Evolutionary conservation across 2,888 invertebrate species (phyloP).

Genomic region (Nomada fabriciana): DNA sequence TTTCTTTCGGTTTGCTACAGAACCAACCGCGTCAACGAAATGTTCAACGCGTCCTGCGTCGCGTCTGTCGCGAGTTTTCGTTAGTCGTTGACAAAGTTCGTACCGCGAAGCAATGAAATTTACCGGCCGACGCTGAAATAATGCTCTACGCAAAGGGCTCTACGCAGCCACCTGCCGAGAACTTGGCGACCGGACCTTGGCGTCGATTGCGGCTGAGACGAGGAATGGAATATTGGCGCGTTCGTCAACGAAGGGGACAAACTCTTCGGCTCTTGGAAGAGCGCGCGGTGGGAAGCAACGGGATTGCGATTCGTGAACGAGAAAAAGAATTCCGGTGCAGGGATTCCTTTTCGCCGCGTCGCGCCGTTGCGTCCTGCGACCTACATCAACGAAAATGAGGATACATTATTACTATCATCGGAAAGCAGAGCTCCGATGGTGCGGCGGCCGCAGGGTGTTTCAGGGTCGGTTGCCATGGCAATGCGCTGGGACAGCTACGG

Average conservation of each 20-base stretch:
- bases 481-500: constrained; percentile 74
- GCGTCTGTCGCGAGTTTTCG: constrained; percentile 2
- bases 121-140: constrained; percentile 42
- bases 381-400: constrained; percentile 80
- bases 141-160: not conserved
- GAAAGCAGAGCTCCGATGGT: constrained; percentile 81
- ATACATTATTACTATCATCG: constrained; percentile 83
- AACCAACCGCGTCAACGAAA: not conserved
- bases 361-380: constrained; percentile 75
- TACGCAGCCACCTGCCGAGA: not conserved
- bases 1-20: constrained; percentile 67
- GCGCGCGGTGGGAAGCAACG: not conserved
- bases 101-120: constrained; percentile 52
- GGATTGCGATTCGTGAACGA: constrained; percentile 6
- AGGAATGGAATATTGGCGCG: not conserved
- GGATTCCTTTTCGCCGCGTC: constrained; percentile 5
- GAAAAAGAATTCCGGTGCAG: constrained; percentile 5
- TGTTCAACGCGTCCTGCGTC: not conserved
- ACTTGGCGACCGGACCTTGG: constrained; percentile 3
- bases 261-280: not conserved
- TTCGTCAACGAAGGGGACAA: not conserved
- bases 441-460: constrained; percentile 80
- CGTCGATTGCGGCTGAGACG: not conserved
- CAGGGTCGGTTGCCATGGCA: constrained; percentile 82
- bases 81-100: constrained; percentile 63